A percentile compares a stretch with the other conserved stretches of the same genome.
Conservation (phyloP, 2,113 vertebrate genomes). For the Poicephalus meyeri region DNA sequence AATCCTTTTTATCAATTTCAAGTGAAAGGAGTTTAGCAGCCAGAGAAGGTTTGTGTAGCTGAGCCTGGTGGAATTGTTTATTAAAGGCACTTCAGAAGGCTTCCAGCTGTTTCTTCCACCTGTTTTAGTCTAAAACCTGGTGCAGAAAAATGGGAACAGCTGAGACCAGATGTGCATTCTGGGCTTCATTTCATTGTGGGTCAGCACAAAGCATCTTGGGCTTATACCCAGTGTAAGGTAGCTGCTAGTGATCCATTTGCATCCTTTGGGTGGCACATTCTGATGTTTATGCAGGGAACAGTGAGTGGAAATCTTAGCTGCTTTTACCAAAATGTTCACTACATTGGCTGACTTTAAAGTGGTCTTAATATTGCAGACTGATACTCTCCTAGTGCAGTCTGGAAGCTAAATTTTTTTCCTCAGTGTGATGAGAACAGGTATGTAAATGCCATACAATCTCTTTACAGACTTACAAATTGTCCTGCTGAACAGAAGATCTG, state of each 20-base stretch:
- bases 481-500: neutral
- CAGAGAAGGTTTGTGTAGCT: neutral
- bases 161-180: neutral
- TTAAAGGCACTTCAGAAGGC: conserved; percentile 20
- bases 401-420: neutral
- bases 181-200: neutral
- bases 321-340: neutral
- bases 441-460: neutral
- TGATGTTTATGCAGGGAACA: neutral
- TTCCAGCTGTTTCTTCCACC: conserved; percentile 55
- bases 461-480: neutral
- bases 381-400: neutral
- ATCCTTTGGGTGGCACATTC: neutral
- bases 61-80: neutral
- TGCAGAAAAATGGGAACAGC: conserved; percentile 7
- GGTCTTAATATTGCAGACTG: neutral
- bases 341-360: neutral
- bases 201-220: neutral
- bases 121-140: neutral
- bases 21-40: conserved; percentile 37
- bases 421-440: neutral
- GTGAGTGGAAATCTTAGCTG: neutral
- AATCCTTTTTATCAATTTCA: conserved; percentile 49
- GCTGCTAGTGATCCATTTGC: neutral
- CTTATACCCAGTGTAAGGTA: neutral